Evolutionary conservation across 2,888 invertebrate genomes (phyloP).

Genomic region (Lepidonotus clava): DNA sequence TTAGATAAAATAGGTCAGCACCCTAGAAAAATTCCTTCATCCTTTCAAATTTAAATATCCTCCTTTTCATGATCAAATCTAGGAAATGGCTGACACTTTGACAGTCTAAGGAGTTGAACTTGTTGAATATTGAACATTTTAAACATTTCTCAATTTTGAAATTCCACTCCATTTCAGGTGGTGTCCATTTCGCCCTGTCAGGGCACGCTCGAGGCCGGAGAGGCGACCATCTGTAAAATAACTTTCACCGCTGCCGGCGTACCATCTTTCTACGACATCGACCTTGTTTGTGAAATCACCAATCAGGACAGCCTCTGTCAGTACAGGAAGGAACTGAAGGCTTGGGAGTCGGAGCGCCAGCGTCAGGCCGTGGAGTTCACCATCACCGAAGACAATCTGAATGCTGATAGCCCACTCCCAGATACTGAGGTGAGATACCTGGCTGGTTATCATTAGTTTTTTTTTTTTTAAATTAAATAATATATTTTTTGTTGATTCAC

Average conservation of each 20-base stretch:
- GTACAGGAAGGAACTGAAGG: slow-evolving; percentile 70
- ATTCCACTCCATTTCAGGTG: slow-evolving; percentile 70
- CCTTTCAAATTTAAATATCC: too few species aligned
- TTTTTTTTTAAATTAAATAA: background rate
- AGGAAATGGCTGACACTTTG: too few species aligned
- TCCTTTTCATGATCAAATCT: too few species aligned
- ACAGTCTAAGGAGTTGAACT: too few species aligned
- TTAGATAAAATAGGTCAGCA: too few species aligned
- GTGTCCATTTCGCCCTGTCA: slow-evolving; percentile 75
- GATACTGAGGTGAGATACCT: slow-evolving; percentile 16
- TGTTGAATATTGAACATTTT: too few species aligned
- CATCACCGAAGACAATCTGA: slow-evolving; percentile 78
- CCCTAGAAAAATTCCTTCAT: too few species aligned
- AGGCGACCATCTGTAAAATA: slow-evolving; percentile 75
- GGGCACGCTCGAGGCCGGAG: slow-evolving; percentile 76
- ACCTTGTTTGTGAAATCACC: slow-evolving; percentile 79
- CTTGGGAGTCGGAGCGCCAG: slow-evolving; percentile 76
- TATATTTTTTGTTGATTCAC: too few species aligned
- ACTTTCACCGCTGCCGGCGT: slow-evolving; percentile 76
- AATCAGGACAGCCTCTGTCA: slow-evolving; percentile 73
- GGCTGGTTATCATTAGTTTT: background rate
- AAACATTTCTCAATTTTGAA: too few species aligned
- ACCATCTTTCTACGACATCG: slow-evolving; percentile 80
- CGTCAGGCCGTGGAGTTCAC: slow-evolving; percentile 78
- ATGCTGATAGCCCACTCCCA: slow-evolving; percentile 69